These are phyloP conservation scores for Leptocoma aspasia DNA, from an alignment of 2,113 vertebrate genomes.

Conservation along the genomic window DNA sequence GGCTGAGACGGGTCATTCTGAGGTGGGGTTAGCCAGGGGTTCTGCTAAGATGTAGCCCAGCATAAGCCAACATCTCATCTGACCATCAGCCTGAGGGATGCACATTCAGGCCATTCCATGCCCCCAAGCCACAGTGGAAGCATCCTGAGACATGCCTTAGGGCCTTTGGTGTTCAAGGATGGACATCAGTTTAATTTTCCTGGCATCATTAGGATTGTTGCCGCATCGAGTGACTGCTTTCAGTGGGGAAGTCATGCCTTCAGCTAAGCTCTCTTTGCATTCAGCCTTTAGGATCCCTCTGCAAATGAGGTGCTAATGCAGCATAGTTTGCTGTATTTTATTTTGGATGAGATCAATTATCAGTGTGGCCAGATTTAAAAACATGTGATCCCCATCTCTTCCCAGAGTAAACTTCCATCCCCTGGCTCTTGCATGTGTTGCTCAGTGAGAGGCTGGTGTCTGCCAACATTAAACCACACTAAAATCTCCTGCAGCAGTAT, in stretches of 20 bases:
- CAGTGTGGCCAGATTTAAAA: background rate
- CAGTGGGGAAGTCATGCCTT: background rate
- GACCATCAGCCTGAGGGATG: background rate
- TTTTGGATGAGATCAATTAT: background rate
- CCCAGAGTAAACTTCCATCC: background rate
- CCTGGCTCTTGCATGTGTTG: rapidly evolving
- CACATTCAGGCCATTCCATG: background rate
- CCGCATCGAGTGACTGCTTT: background rate
- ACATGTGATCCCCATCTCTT: background rate
- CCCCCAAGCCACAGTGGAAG: background rate
- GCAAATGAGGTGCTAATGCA: background rate
- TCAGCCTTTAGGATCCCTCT: background rate
- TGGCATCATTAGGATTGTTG: background rate
- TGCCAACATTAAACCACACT: background rate
- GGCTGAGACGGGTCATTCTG: background rate
- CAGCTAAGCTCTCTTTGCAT: background rate
- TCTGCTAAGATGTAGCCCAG: background rate
- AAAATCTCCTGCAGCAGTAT: background rate
- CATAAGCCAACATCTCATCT: rapidly evolving
- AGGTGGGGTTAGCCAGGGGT: rapidly evolving
- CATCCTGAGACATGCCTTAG: background rate
- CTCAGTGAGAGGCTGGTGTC: background rate
- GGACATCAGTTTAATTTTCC: background rate
- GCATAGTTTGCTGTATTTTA: background rate
- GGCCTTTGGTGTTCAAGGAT: background rate